Conservation (phyloP, 2,797 vertebrate species). For the Poecilia wingei region DNA sequence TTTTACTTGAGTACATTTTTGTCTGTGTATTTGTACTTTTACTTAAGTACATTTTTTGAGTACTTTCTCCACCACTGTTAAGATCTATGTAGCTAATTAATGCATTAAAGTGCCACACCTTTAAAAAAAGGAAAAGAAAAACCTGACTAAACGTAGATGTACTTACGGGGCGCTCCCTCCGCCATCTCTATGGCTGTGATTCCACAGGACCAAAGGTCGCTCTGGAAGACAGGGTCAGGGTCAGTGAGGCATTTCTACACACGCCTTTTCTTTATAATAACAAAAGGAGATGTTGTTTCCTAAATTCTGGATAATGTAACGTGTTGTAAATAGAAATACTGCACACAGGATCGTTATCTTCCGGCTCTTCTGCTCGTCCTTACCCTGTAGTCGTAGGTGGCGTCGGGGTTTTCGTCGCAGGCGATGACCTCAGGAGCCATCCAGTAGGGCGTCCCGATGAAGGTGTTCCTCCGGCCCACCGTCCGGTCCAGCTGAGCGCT, state of each 20-base stretch:
- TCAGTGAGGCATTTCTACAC: not conserved
- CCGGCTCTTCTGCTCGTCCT: not conserved
- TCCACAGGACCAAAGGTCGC: conserved; percentile 97
- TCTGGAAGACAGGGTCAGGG: conserved; percentile 79
- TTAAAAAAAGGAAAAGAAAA: not conserved
- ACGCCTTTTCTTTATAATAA: not conserved
- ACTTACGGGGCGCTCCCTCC: conserved; percentile 97
- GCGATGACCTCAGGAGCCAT: conserved; percentile 99
- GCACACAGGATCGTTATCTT: too few species aligned
- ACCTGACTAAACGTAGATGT: not conserved
- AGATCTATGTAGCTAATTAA: too few species aligned
- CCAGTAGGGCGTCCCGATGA: conserved; percentile 98
- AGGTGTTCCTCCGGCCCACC: conserved; percentile 96
- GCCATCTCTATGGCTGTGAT: conserved; percentile 99
- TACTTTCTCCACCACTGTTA: too few species aligned
- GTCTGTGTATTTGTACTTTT: too few species aligned
- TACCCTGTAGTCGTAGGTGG: conserved; percentile 98
- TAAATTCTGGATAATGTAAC: not conserved
- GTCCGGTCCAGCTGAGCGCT: conserved; percentile 97
- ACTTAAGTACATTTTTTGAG: too few species aligned
- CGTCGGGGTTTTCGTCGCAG: conserved; percentile 98
- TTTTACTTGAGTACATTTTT: too few species aligned
- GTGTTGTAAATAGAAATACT: not conserved
- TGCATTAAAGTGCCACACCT: too few species aligned
- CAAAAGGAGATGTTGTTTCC: not conserved